A percentile compares a stretch with the other conserved stretches of the same genome.
Evolutionary conservation across 2,113 vertebrate genomes (phyloP).

Genomic region (Gymnobelideus leadbeateri): DNA sequence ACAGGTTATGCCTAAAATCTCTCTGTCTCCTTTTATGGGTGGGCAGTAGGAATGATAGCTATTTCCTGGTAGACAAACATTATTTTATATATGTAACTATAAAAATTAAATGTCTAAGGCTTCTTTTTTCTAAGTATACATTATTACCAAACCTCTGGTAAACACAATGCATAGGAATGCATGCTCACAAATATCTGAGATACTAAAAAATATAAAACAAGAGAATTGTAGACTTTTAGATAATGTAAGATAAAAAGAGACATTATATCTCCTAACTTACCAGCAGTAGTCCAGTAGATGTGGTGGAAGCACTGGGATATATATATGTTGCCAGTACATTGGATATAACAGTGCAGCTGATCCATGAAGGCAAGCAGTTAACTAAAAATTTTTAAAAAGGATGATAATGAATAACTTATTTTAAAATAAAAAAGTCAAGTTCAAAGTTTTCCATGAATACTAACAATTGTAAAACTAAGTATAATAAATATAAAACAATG

Average conservation of each 20-base stretch:
- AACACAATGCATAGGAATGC: background rate
- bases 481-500: background rate
- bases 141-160: background rate
- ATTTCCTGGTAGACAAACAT: background rate
- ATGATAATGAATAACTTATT: constrained; percentile 67
- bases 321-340: constrained; percentile 99
- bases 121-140: background rate
- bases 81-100: background rate
- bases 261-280: constrained; percentile 85
- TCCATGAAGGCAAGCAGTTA: constrained; percentile 97
- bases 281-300: constrained; percentile 99
- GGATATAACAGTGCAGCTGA: constrained; percentile 95
- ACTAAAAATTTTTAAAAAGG: constrained; percentile 81
- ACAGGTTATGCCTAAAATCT: background rate
- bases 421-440: constrained; percentile 40
- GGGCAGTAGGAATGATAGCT: background rate
- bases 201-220: background rate
- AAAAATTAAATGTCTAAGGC: background rate
- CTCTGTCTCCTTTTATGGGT: background rate
- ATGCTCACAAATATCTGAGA: fast-evolving
- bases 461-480: constrained; percentile 13
- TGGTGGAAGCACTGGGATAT: constrained; percentile 97
- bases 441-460: constrained; percentile 33
- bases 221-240: background rate
- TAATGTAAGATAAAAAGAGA: background rate